Base-by-base conservation (phyloP, 2,113 vertebrate genomes). In the Hemiscyllium ocellatum region DNA sequence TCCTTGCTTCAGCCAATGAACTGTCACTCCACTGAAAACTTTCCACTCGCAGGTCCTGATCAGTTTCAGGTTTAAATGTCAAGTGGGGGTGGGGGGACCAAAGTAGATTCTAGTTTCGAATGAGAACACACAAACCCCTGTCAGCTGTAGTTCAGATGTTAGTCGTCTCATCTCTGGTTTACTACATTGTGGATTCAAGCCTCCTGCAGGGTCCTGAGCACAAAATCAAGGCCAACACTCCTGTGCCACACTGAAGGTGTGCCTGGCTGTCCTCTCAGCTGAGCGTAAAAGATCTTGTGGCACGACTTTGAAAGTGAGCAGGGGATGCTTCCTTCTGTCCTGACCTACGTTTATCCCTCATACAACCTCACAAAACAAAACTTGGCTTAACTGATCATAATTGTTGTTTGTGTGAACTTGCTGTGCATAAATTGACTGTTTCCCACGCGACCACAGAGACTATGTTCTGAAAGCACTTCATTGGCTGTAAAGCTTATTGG, bases 1-100 rank as follows among this genome's bases (percentile, higher is more conserved):
- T 87, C 96, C 42, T 61, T 20, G 52, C 87, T 33, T 33, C 56
- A 61, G 87, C 50, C 0, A 0, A 80, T 90, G 47, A 56, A n/a
- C 70, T 78, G 70, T 56, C 95, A 95, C 29, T 61, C 29, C 69
- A 96, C 68, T 86, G 96, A 96, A 96, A 95, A 68, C 33, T 66
- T 93, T 66, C 89, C 89, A 93, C 65, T n/a, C 61, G 29, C 56
- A 65, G 33, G 17, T n/a, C 89, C 29, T 37, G 89, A 66, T 91
- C 56, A 91, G 61, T 91, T 91, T 91, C 89, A 91, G 89, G 33
- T n/a, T 91, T 91, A 91, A 66, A 66, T 66, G 56, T 37, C 56
- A 33, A 65, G 29, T 65, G 85, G 24, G 3, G 33, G 42, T 19
- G 20, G 8, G 83, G 6, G 10, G 56, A 90, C 26, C 3, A 61